A percentile compares a stretch with the other conserved stretches of the same genome.
Conservation (phyloP, 2,888 invertebrate genomes). For the Agriotes lineatus region DNA sequence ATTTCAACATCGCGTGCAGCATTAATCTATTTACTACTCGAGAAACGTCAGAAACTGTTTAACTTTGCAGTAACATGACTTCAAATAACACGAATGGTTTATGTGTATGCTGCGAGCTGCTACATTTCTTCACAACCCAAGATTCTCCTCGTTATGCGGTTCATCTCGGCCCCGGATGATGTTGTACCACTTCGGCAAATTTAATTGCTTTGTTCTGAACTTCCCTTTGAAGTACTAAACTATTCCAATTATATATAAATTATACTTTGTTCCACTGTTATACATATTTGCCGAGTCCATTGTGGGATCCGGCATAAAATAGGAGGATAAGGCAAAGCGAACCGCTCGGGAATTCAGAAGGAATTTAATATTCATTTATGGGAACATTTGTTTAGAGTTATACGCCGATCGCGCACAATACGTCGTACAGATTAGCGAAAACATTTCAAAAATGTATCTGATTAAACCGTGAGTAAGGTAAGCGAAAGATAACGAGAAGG, state of each 20-base stretch:
- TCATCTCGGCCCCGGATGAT: constrained; percentile 27
- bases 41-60: constrained; percentile 58
- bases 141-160: constrained; percentile 33
- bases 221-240: constrained; percentile 46
- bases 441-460: constrained; percentile 19
- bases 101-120: constrained; percentile 28
- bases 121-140: constrained; percentile 25
- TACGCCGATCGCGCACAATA: constrained; percentile 26
- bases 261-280: constrained; percentile 44
- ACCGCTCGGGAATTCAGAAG: constrained; percentile 34
- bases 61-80: constrained; percentile 55
- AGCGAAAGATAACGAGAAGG: neutral
- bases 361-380: constrained; percentile 45
- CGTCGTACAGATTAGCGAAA: constrained; percentile 23
- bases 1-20: constrained; percentile 59
- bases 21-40: constrained; percentile 59
- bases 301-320: constrained; percentile 36
- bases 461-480: neutral
- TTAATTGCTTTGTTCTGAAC: constrained; percentile 45
- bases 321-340: constrained; percentile 31
- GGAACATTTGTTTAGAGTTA: constrained; percentile 28
- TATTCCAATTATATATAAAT: constrained; percentile 48
- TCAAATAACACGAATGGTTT: constrained; percentile 43
- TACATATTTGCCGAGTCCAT: constrained; percentile 43
- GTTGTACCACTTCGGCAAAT: constrained; percentile 33